Conservation (phyloP, 2,888 invertebrate species). For the Cosmorhoe ocellata region DNA sequence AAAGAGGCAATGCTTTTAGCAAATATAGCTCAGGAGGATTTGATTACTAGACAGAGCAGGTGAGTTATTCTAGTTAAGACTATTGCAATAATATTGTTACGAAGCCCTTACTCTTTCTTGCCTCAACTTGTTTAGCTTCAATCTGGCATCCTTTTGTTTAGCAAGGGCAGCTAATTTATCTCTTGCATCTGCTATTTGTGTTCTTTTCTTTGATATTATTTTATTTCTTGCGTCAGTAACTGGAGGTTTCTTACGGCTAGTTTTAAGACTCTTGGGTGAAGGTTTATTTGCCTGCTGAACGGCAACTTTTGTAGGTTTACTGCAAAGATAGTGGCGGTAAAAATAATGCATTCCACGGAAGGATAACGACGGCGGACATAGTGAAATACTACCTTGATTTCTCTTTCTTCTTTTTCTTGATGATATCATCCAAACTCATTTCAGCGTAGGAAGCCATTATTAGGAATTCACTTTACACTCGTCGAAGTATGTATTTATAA, state of each 20-base stretch:
- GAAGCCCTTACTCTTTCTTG: conserved; percentile 69
- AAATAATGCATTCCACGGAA: not conserved
- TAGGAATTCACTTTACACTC: not conserved
- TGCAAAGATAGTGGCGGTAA: conserved; percentile 15
- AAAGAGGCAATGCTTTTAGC: no score
- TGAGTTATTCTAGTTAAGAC: no score
- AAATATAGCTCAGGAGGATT: no score
- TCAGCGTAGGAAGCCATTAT: conserved; percentile 64
- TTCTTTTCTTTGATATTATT: conserved; percentile 90
- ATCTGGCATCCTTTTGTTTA: conserved; percentile 88
- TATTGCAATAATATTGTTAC: no score
- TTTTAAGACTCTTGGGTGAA: conserved; percentile 18
- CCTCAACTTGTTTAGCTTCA: conserved; percentile 86
- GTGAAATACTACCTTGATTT: conserved; percentile 48
- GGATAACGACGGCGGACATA: no score
- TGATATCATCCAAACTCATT: conserved; percentile 78
- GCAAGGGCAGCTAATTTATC: conserved; percentile 90
- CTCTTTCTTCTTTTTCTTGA: conserved; percentile 65
- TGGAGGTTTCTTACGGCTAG: conserved; percentile 36
- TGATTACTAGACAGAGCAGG: no score
- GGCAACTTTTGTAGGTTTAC: conserved; percentile 37
- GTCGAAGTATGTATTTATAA: no score
- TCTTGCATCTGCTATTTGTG: conserved; percentile 89
- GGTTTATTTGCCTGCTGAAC: conserved; percentile 37
- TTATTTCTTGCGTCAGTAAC: conserved; percentile 88